These are phyloP conservation scores for Biston stratarius DNA, from an alignment of 2,888 invertebrate genomes.

Conservation along the genomic window DNA sequence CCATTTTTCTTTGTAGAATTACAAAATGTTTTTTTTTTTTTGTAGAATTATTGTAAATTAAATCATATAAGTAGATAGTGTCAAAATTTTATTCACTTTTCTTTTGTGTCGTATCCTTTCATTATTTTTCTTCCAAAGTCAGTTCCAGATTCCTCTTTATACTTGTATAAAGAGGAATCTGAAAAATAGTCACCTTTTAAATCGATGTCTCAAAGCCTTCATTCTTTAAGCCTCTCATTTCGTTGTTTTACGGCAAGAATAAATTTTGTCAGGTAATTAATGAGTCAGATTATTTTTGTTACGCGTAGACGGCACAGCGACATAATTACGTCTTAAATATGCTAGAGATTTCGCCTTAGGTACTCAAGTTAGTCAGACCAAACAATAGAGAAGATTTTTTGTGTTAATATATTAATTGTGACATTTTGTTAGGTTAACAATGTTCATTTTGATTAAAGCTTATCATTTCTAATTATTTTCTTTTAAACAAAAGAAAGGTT, in stretches of 20 bases:
- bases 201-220: slow-evolving; percentile 8
- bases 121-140: not conserved
- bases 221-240: slow-evolving; percentile 11
- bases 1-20: no score
- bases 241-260: slow-evolving; percentile 16
- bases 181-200: slow-evolving; percentile 15
- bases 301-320: not conserved
- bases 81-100: no score
- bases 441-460: no score
- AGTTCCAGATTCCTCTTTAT: no score
- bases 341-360: not conserved
- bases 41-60: no score
- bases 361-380: not conserved
- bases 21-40: no score
- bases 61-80: no score
- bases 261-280: slow-evolving; percentile 24
- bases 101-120: not conserved
- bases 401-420: no score
- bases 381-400: no score
- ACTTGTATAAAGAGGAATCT: slow-evolving; percentile 7
- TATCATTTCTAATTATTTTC: no score
- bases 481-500: no score
- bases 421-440: no score
- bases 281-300: slow-evolving; percentile 6
- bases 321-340: not conserved